Conservation (phyloP, 2,113 vertebrate species). For the Ageneiosus marmoratus region DNA sequence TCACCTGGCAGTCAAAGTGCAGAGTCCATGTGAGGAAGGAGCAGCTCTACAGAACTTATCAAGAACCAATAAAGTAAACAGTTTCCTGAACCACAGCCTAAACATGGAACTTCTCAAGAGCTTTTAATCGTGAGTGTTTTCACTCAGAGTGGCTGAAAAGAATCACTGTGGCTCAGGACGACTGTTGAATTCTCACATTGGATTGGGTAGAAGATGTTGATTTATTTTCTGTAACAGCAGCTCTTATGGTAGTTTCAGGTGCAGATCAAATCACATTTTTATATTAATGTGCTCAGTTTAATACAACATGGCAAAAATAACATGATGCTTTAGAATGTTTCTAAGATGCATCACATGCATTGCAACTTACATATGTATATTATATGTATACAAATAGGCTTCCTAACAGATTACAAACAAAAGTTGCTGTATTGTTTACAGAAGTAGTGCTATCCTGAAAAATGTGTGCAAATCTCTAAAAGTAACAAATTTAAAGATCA, state of each 20-base stretch:
- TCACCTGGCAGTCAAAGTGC: not conserved
- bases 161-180: not conserved
- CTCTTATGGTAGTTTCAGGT: not conserved
- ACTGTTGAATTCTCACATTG: not conserved
- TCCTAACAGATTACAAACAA: too few relatives aligned
- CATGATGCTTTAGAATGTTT: not conserved
- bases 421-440: too few relatives aligned
- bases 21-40: not conserved
- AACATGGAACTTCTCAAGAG: not conserved
- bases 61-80: not conserved
- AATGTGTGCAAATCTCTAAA: too few relatives aligned
- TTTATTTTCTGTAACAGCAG: not conserved
- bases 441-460: too few relatives aligned
- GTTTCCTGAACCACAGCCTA: not conserved
- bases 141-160: not conserved
- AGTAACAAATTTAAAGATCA: too few relatives aligned
- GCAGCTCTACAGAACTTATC: not conserved
- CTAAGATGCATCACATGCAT: not conserved
- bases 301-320: too few relatives aligned
- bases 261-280: not conserved
- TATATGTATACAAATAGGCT: too few relatives aligned
- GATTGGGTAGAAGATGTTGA: not conserved
- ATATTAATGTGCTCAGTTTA: too few relatives aligned
- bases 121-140: not conserved
- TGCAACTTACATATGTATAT: too few relatives aligned